phyloP scores from a whole-genome alignment of 2,888 invertebrate species.

The Alcis repandata region DNA sequence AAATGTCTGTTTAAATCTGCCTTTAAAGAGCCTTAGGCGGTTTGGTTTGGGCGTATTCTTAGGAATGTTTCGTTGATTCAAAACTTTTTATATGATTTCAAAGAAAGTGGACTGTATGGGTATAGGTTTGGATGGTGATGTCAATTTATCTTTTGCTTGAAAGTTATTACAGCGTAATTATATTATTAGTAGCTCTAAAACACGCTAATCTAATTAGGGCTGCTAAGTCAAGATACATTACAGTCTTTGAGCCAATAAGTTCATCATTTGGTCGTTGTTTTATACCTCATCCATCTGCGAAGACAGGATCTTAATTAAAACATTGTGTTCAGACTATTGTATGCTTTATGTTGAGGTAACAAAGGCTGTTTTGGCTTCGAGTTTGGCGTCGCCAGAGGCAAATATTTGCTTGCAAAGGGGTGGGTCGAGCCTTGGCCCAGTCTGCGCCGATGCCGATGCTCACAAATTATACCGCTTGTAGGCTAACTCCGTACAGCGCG shows the following conservation, averaged over 20 bases:
- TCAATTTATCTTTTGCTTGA: too few species aligned
- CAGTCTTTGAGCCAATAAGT: slow-evolving; percentile 26
- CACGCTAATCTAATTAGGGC: slow-evolving; percentile 21
- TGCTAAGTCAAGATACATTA: slow-evolving; percentile 29
- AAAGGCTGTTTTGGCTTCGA: slow-evolving; percentile 48
- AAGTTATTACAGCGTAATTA: not conserved
- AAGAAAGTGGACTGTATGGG: not conserved
- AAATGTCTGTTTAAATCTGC: not conserved
- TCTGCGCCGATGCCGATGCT: slow-evolving; percentile 46
- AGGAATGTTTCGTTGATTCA: too few species aligned
- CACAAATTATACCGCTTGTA: slow-evolving; percentile 42
- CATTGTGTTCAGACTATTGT: slow-evolving; percentile 45
- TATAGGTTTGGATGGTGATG: too few species aligned
- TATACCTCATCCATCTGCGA: slow-evolving; percentile 22
- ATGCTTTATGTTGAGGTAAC: slow-evolving; percentile 46
- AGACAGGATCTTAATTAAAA: slow-evolving; percentile 53
- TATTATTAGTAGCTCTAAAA: not conserved
- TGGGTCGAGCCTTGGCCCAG: slow-evolving; percentile 50
- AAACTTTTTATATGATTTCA: not conserved
- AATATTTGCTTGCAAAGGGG: slow-evolving; percentile 59
- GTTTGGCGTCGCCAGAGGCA: slow-evolving; percentile 44
- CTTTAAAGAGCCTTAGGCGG: not conserved
- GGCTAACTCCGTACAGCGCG: slow-evolving; percentile 44
- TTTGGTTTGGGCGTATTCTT: not conserved
- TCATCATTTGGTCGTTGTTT: slow-evolving; percentile 19